These are phyloP conservation scores for Oegoconia quadripuncta DNA, from an alignment of 2,888 invertebrate species.

Conservation along the genomic window DNA sequence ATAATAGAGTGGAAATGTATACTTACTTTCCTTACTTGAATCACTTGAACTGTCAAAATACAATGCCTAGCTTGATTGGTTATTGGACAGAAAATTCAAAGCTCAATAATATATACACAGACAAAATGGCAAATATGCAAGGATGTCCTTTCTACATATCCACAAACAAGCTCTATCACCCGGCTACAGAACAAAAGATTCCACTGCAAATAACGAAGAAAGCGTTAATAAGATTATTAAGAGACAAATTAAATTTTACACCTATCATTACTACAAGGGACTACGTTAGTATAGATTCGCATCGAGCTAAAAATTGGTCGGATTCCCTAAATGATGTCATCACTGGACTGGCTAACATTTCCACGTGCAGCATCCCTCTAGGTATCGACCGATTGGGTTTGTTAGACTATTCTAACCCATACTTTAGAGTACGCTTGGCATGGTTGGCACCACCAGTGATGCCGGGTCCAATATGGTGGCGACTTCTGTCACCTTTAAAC, in stretches of 20 bases:
- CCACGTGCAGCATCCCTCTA: constrained; percentile 51
- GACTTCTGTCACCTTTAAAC: constrained; percentile 51
- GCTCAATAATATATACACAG: constrained; percentile 35
- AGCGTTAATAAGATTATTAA: constrained; percentile 40
- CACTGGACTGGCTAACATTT: constrained; percentile 49
- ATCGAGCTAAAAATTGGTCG: constrained; percentile 53
- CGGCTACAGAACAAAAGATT: constrained; percentile 43
- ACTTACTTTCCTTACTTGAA: constrained; percentile 54
- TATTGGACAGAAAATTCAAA: constrained; percentile 30
- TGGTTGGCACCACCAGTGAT: constrained; percentile 56
- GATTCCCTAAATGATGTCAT: constrained; percentile 55
- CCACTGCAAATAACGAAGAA: constrained; percentile 51
- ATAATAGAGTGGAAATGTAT: constrained; percentile 34
- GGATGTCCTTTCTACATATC: constrained; percentile 57
- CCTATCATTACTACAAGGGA: constrained; percentile 46
- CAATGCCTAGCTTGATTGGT: constrained; percentile 38
- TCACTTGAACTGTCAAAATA: constrained; percentile 46
- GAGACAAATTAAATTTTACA: constrained; percentile 55
- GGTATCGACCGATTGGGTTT: constrained; percentile 45
- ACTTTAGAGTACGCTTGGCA: constrained; percentile 49
- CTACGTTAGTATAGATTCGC: constrained; percentile 53
- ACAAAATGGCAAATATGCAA: constrained; percentile 56
- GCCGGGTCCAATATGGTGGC: constrained; percentile 49
- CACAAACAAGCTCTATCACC: constrained; percentile 50
- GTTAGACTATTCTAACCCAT: constrained; percentile 51